Conservation (phyloP, 2,797 vertebrate genomes). For the Tarsius wallacei region DNA sequence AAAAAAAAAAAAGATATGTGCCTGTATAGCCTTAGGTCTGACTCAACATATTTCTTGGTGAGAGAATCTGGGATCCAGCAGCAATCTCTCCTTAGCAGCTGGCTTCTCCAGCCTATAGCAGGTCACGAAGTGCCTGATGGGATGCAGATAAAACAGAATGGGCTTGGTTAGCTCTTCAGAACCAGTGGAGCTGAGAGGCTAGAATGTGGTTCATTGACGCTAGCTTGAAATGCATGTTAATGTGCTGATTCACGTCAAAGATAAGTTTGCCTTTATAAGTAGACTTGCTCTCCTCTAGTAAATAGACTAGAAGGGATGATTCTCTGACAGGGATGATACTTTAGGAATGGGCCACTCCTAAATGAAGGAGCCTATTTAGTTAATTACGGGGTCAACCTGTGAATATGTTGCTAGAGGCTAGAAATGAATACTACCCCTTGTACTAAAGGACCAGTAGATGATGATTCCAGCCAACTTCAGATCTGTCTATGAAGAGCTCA, state of each 20-base stretch:
- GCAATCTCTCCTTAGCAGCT: neutral
- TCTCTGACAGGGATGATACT: constrained; percentile 71
- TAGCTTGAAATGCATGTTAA: constrained; percentile 73
- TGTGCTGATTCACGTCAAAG: constrained; percentile 70
- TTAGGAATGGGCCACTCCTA: constrained; percentile 65
- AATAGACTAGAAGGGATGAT: constrained; percentile 76
- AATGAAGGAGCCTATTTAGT: constrained; percentile 83
- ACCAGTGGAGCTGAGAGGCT: neutral
- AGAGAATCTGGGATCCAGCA: neutral
- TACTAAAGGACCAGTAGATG: constrained; percentile 66
- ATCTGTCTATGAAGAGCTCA: constrained; percentile 77
- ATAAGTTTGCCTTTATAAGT: constrained; percentile 78
- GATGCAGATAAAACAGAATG: neutral
- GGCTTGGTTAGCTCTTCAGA: constrained; percentile 29
- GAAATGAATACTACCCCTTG: constrained; percentile 80
- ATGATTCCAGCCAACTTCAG: constrained; percentile 75
- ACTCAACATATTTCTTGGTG: neutral
- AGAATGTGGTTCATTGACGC: constrained; percentile 59
- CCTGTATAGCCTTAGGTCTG: neutral
- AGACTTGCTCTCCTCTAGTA: constrained; percentile 64
- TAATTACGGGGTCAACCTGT: constrained; percentile 82
- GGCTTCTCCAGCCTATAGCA: neutral
- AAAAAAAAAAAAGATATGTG: too few relatives aligned
- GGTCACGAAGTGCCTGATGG: neutral
- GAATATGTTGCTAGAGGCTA: constrained; percentile 74